Percentiles rank a stretch among this genome's conserved stretches.
phyloP scores from a whole-genome alignment of 2,888 invertebrate species.

The Ametastegia equiseti region DNA sequence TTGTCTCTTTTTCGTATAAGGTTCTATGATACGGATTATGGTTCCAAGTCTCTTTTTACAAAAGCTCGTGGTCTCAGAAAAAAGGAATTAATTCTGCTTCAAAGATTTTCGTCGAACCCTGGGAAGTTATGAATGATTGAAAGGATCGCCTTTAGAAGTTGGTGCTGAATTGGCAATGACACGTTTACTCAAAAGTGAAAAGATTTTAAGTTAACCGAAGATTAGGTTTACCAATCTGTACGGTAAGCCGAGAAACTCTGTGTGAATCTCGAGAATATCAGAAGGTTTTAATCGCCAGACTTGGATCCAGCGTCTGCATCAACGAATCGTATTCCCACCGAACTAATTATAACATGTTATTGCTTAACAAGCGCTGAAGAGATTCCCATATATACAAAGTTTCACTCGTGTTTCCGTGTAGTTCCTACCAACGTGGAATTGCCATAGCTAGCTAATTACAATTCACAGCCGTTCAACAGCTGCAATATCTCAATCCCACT shows the following conservation, averaged over 20 bases:
- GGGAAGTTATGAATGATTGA: too few species aligned
- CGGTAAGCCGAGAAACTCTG: background rate
- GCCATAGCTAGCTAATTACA: background rate
- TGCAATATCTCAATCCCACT: background rate
- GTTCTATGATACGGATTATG: background rate
- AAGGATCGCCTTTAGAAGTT: too few species aligned
- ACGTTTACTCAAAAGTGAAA: background rate
- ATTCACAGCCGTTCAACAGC: background rate
- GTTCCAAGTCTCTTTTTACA: background rate
- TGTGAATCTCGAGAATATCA: background rate
- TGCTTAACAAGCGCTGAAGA: background rate
- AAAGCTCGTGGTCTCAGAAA: background rate
- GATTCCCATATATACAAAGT: background rate
- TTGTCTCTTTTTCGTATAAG: background rate
- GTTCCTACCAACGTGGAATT: background rate
- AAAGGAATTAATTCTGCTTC: background rate
- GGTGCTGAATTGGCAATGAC: background rate
- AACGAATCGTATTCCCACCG: background rate
- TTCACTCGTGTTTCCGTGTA: background rate
- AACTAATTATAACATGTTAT: background rate
- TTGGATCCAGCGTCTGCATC: background rate
- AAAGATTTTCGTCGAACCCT: background rate
- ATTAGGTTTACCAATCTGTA: background rate
- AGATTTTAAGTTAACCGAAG: background rate
- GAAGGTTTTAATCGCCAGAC: background rate